Evolutionary conservation across 2,888 invertebrate species (phyloP).

Genomic region (Scaptomyza parva): DNA sequence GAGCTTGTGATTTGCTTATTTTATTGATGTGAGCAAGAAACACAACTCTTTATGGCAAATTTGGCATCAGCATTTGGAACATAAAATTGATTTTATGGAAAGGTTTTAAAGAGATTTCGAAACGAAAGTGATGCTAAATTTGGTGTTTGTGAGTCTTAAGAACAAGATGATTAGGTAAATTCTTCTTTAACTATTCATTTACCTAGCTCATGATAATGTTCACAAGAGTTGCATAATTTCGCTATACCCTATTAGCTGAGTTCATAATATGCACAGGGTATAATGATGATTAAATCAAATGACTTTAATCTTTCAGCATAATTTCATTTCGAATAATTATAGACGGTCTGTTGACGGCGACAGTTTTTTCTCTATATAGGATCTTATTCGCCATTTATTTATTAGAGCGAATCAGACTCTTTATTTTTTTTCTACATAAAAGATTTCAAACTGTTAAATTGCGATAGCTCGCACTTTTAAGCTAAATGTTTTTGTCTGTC

Average conservation of each 20-base stretch:
- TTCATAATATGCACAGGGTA: constrained; percentile 15
- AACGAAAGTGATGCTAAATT: too few relatives aligned
- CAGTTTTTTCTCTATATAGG: constrained; percentile 16
- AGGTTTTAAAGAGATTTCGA: too few relatives aligned
- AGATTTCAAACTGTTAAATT: constrained; percentile 23
- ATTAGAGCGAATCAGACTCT: constrained; percentile 54
- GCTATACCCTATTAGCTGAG: constrained; percentile 27
- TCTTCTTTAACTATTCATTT: too few relatives aligned
- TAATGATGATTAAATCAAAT: constrained; percentile 50
- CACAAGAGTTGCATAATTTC: too few relatives aligned
- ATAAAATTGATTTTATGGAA: too few relatives aligned
- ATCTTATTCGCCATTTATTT: constrained; percentile 43
- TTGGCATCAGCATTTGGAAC: too few relatives aligned
- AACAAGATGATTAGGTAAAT: too few relatives aligned
- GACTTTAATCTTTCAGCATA: constrained; percentile 67
- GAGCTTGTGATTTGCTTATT: not conserved
- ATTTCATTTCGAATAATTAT: constrained; percentile 66
- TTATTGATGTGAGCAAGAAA: not conserved
- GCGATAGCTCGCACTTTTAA: constrained; percentile 14
- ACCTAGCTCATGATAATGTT: too few relatives aligned
- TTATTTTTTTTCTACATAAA: not conserved
- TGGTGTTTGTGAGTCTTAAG: too few relatives aligned
- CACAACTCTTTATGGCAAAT: not conserved
- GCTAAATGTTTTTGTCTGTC: constrained; percentile 29
- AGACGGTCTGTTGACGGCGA: constrained; percentile 49